phyloP scores from a whole-genome alignment of 92 coral and sea anemone species.

The Nematostella vectensis region DNA sequence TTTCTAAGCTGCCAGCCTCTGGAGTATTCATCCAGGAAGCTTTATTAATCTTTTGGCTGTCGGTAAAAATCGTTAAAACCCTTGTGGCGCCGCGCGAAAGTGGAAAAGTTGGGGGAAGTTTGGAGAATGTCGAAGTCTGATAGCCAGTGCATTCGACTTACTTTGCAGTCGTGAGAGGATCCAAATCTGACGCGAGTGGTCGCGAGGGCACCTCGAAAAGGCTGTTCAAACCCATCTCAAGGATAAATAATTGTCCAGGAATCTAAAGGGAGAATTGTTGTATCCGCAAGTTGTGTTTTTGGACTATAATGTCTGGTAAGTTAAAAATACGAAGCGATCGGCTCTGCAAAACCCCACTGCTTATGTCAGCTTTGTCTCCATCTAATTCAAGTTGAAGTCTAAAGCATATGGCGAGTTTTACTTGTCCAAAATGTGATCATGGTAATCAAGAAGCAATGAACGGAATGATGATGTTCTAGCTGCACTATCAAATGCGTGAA shows the following conservation, averaged over 20 bases:
- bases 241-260: slow-evolving; percentile 13
- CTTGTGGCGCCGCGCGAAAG: slow-evolving; percentile 16
- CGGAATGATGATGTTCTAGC: too few relatives aligned
- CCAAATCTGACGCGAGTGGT: slow-evolving; percentile 49
- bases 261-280: slow-evolving; percentile 17
- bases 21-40: slow-evolving; percentile 29
- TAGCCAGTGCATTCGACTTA: slow-evolving; percentile 35
- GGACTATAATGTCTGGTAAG: slow-evolving; percentile 36
- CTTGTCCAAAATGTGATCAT: slow-evolving; percentile 15
- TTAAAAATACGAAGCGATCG: slow-evolving; percentile 25
- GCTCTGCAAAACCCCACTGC: slow-evolving; percentile 26
- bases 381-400: slow-evolving; percentile 20
- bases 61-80: slow-evolving; percentile 46
- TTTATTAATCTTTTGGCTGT: slow-evolving; percentile 37
- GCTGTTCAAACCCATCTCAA: slow-evolving; percentile 20
- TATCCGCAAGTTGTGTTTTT: slow-evolving; percentile 11
- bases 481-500: too few relatives aligned
- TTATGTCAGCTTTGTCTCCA: slow-evolving; percentile 20
- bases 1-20: slow-evolving; percentile 22
- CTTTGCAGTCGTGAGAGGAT: slow-evolving; percentile 40
- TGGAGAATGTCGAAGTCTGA: slow-evolving; percentile 33
- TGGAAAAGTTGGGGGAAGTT: slow-evolving; percentile 44
- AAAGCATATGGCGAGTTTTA: slow-evolving; percentile 6
- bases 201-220: slow-evolving; percentile 33
- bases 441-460: too few relatives aligned